phyloP scores from a whole-genome alignment of 2,113 vertebrate species.

The Cyanoramphus novaezelandiae region DNA sequence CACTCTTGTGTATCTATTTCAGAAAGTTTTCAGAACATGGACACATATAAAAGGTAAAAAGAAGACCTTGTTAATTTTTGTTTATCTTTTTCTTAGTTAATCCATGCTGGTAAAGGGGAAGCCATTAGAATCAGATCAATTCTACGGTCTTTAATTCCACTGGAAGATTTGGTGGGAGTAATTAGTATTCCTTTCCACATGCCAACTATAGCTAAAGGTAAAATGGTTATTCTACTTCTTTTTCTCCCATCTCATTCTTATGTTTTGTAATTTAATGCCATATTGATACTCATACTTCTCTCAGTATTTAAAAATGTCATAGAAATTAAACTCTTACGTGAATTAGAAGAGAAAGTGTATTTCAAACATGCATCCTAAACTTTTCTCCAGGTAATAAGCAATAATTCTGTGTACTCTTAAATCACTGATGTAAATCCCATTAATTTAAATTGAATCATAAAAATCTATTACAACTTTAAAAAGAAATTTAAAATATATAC shows the following conservation, averaged over 20 bases:
- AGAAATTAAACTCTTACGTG: background rate
- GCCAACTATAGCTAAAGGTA: slow-evolving; percentile 91
- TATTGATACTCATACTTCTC: background rate
- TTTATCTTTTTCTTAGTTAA: slow-evolving; percentile 78
- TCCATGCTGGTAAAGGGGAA: slow-evolving; percentile 94
- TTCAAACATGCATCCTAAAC: background rate
- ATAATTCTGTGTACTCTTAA: background rate
- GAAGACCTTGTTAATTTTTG: background rate
- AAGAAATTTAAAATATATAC: background rate
- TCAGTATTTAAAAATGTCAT: background rate
- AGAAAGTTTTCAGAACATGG: background rate
- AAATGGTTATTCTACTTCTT: background rate
- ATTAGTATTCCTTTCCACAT: slow-evolving; percentile 95
- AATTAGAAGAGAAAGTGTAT: background rate
- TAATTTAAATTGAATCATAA: background rate
- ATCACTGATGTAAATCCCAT: background rate
- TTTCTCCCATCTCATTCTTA: background rate
- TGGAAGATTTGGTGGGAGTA: slow-evolving; percentile 93
- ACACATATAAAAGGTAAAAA: background rate
- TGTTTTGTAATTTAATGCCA: background rate
- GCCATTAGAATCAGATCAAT: slow-evolving; percentile 95
- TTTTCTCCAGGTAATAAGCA: background rate
- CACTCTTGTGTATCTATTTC: background rate
- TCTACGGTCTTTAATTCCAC: slow-evolving; percentile 90
- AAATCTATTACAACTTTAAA: background rate